Evolutionary conservation across 2,113 vertebrate genomes (phyloP).

Genomic region (Lagopus muta): DNA sequence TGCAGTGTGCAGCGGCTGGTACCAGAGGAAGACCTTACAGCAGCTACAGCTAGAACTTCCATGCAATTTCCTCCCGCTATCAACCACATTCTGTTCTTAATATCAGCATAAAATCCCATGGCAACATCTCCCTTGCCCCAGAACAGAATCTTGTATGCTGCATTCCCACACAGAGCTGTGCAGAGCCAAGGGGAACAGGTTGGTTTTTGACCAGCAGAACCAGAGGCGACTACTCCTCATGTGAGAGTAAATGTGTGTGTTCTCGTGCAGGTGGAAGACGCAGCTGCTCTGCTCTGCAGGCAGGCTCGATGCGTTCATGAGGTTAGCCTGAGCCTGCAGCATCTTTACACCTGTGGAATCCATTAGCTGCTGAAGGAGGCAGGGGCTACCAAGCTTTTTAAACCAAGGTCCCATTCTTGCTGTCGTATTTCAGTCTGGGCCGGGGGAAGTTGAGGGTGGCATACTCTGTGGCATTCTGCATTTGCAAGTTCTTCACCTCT

Average conservation of each 20-base stretch:
- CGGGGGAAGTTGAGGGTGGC: slow-evolving; percentile 84
- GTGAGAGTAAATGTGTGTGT: not conserved
- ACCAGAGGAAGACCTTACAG: not conserved
- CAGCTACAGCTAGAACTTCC: not conserved
- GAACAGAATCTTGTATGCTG: not conserved
- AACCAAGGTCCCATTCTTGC: slow-evolving; percentile 78
- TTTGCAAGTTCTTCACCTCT: slow-evolving; percentile 48
- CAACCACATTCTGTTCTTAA: not conserved
- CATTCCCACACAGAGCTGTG: not conserved
- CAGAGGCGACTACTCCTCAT: not conserved
- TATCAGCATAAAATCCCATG: not conserved
- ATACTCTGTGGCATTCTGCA: slow-evolving; percentile 78
- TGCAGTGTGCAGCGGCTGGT: not conserved
- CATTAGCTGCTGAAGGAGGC: not conserved
- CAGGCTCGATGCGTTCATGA: not conserved
- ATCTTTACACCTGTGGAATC: not conserved
- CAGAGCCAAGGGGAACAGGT: not conserved
- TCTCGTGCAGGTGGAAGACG: not conserved
- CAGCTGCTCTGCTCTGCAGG: not conserved
- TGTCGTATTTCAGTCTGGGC: slow-evolving; percentile 67
- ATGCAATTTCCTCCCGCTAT: not conserved
- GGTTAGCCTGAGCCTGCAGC: not conserved
- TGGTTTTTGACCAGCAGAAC: not conserved
- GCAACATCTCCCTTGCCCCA: not conserved
- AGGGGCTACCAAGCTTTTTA: not conserved